Evolutionary conservation across 2,888 invertebrate genomes (phyloP).

Genomic region (Brachyptera risi): DNA sequence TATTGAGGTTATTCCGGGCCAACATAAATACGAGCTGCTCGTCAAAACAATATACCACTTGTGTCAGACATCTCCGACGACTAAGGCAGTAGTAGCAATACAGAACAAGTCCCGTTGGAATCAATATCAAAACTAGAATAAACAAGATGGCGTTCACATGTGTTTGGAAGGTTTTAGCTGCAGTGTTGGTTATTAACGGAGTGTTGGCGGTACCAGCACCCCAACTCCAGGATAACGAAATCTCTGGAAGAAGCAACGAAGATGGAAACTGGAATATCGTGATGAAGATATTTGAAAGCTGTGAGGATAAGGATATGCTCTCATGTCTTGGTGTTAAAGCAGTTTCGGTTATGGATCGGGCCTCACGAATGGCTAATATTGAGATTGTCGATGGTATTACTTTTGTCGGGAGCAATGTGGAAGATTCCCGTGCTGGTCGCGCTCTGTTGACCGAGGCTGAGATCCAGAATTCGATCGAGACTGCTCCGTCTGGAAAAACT

Average conservation of each 20-base stretch:
- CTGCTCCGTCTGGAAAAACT: conserved; percentile 50
- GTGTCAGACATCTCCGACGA: not conserved
- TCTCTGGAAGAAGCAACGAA: conserved; percentile 38
- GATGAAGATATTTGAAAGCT: conserved; percentile 29
- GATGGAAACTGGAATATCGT: conserved; percentile 29
- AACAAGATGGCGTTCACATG: not conserved
- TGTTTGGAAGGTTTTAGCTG: not conserved
- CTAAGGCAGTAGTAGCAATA: not conserved
- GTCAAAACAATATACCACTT: conserved; percentile 17
- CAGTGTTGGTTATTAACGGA: not conserved
- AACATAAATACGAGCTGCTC: conserved; percentile 7
- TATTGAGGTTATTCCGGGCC: conserved; percentile 14
- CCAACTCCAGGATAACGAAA: conserved; percentile 44
- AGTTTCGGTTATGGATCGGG: conserved; percentile 52
- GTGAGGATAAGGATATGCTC: conserved; percentile 29
- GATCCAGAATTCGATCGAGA: conserved; percentile 52
- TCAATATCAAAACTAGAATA: too few relatives aligned
- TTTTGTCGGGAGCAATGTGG: conserved; percentile 47
- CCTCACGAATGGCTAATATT: conserved; percentile 53
- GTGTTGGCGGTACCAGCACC: conserved; percentile 19
- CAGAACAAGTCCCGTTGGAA: not conserved
- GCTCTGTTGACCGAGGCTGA: conserved; percentile 46
- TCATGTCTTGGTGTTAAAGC: conserved; percentile 58
- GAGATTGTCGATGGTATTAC: conserved; percentile 55
- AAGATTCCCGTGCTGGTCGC: conserved; percentile 35